Base-by-base conservation (phyloP, 2,113 vertebrate species). In the Limanda limanda region DNA sequence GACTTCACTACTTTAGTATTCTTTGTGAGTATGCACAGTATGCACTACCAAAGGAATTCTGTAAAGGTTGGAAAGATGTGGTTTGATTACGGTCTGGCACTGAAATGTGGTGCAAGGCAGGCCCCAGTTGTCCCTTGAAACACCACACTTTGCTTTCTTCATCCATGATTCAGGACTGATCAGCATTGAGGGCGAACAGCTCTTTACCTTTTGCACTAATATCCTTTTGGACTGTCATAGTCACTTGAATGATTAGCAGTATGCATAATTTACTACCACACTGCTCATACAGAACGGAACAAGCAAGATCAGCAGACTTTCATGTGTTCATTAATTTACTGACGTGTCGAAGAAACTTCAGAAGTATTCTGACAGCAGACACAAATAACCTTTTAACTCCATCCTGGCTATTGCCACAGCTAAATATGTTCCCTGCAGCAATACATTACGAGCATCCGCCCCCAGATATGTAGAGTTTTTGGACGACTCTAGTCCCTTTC, bases 191-290 rank as follows among this genome's bases (percentile, higher is more conserved):
- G 15, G 15, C 18, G 5, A 80, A 63, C 40, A 35, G 54, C 74
- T 42, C 21, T 27, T 0, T 31, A 59, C 48, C 58, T 65, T 60
- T 64, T 18, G 18, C 62, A 60, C 15, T 71, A 45, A 86, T 55
- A 62, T 68, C 58, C 40, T 74, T 18, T 54, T 21, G 51, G 51
- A 72, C 68, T n/a, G 20, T 54, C 51, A 21, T 54, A 74, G 68
- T 63, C 68, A 47, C 68, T 81, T 65, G 17, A 73, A 65, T 79
- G 71, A 83, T 85, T 59, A 70, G 58, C 31, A 21, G 12, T 76
- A 17, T 66, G 61, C 37, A 70, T 83, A 72, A 89, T 89, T 89
- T 88, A 84, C 65, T 56, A 77, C 59, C 75, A 59, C 48, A 52
- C 52, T 17, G 70, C 65, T 73, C 69, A 59, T 24, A 86, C 66